A percentile compares a stretch with the other conserved stretches of the same genome.
phyloP scores from a whole-genome alignment of 2,888 invertebrate species.

The Nematopogon swammerdamellus region DNA sequence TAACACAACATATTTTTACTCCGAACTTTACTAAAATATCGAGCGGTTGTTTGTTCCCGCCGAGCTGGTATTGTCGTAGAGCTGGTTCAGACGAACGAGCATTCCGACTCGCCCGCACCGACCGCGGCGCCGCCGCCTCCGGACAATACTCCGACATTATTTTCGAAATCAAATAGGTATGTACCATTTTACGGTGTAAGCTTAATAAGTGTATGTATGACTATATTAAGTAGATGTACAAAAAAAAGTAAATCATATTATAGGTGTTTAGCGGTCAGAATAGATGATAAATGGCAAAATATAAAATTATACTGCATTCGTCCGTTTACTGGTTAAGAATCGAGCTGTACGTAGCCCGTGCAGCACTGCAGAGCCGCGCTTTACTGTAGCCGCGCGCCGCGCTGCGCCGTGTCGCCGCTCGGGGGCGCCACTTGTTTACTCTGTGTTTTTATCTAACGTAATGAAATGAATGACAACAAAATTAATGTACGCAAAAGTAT shows the following conservation, averaged over 20 bases:
- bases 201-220: slow-evolving; percentile 55
- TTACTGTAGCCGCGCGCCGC: slow-evolving; percentile 53
- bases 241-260: slow-evolving; percentile 53
- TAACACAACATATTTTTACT: too few species aligned
- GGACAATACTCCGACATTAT: background rate
- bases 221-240: slow-evolving; percentile 56
- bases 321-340: slow-evolving; percentile 53
- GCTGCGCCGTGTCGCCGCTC: slow-evolving; percentile 14
- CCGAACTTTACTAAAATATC: too few species aligned
- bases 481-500: slow-evolving; percentile 36
- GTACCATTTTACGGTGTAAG: slow-evolving; percentile 21
- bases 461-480: background rate
- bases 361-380: too few species aligned
- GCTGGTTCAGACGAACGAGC: too few species aligned
- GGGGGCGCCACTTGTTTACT: background rate
- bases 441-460: background rate
- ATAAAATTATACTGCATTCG: slow-evolving; percentile 57
- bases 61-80: too few species aligned
- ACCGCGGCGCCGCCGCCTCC: background rate
- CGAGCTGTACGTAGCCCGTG: slow-evolving; percentile 56
- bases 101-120: too few species aligned
- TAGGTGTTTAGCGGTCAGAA: slow-evolving; percentile 54
- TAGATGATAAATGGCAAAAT: slow-evolving; percentile 56
- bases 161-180: background rate
- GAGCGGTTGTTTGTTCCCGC: too few species aligned